Evolutionary conservation across 1,140 invertebrate genomes (phyloP).

Genomic region (Sitophilus oryzae): DNA sequence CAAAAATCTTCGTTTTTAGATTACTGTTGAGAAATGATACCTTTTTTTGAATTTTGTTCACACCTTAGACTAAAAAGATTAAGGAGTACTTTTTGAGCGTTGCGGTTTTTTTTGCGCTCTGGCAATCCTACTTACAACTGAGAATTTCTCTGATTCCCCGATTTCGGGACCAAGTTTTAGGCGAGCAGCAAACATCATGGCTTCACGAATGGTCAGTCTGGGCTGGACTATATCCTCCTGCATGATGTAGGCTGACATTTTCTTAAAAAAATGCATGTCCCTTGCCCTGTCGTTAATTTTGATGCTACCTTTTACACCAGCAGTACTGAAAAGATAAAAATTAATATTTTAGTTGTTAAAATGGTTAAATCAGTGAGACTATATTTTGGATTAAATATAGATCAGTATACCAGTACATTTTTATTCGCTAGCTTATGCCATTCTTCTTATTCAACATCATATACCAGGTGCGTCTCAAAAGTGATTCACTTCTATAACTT

Average conservation of each 20-base stretch:
- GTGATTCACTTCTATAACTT: no score
- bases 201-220: constrained; percentile 73
- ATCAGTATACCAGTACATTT: no score
- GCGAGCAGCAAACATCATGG: constrained; percentile 77
- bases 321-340: constrained; percentile 26
- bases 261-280: constrained; percentile 66
- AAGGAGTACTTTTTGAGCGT: no score
- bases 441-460: no score
- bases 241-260: constrained; percentile 85
- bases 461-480: no score
- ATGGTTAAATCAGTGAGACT: neutral
- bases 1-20: no score
- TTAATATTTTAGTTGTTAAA: neutral
- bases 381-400: no score
- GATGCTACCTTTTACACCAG: constrained; percentile 58
- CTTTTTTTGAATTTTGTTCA: no score
- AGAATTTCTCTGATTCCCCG: constrained; percentile 21
- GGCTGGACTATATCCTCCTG: constrained; percentile 81
- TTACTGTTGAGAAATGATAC: no score
- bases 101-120: neutral
- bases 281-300: constrained; percentile 70
- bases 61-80: no score
- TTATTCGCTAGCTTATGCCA: no score
- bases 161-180: constrained; percentile 59
- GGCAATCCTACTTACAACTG: constrained; percentile 25